These are phyloP conservation scores for Drosophila heteroneura DNA, from an alignment of 2,888 invertebrate genomes.

Conservation along the genomic window DNA sequence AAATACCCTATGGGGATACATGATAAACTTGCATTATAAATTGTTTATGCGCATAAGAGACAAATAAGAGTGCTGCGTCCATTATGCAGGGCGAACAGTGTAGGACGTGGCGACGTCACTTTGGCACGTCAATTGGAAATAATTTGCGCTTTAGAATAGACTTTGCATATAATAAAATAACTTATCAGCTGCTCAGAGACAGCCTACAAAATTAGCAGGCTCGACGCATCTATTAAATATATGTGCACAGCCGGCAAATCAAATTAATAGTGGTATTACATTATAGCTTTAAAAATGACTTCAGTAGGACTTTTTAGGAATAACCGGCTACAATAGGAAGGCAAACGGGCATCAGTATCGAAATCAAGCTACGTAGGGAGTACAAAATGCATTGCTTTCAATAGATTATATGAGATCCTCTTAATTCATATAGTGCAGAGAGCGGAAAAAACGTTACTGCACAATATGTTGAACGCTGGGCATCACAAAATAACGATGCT, in stretches of 20 bases:
- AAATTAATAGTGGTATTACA: not conserved
- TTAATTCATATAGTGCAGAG: not conserved
- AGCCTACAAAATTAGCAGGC: not conserved
- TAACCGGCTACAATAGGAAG: not conserved
- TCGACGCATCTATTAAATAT: not conserved
- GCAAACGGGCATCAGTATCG: not conserved
- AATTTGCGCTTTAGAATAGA: constrained; percentile 19
- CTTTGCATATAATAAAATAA: not conserved
- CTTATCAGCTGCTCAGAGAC: not conserved
- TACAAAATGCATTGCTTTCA: not conserved
- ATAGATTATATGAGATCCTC: not conserved
- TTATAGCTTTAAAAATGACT: not conserved
- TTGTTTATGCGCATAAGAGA: constrained; percentile 7
- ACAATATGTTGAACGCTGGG: not conserved
- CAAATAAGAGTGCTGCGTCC: constrained; percentile 7
- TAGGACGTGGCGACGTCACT: constrained; percentile 17
- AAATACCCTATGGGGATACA: constrained; percentile 9
- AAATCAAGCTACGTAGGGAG: not conserved
- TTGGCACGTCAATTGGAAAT: constrained; percentile 37
- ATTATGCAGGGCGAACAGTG: constrained; percentile 1
- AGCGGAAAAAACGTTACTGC: not conserved
- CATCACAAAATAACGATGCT: no score
- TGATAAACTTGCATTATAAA: constrained; percentile 30
- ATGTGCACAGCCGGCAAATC: not conserved
- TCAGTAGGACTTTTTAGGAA: not conserved